A percentile compares a stretch with the other conserved stretches of the same genome.
Conservation (phyloP, 1,140 invertebrate species). For the Drosophila willistoni region DNA sequence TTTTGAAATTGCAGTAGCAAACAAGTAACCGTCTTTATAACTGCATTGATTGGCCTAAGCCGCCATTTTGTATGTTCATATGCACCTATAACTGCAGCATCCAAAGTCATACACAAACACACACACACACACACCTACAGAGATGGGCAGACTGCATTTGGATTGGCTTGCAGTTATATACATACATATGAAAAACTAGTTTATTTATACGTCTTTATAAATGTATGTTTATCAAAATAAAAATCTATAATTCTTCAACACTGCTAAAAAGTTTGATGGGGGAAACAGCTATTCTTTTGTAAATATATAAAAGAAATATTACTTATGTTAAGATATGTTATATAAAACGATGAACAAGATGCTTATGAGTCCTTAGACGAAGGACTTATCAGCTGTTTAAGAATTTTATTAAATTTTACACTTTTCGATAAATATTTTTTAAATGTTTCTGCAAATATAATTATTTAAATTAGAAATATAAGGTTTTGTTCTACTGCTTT, state of each 20-base stretch:
- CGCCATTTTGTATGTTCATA: conserved; percentile 30
- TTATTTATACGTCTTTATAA: background rate
- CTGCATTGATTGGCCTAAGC: background rate
- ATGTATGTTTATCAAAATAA: background rate
- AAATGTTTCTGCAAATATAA: too few relatives aligned
- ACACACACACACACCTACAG: background rate
- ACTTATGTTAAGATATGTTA: too few relatives aligned
- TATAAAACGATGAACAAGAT: too few relatives aligned
- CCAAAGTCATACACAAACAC: conserved; percentile 6
- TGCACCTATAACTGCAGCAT: conserved; percentile 32
- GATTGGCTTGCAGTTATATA: conserved; percentile 45
- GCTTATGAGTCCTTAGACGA: too few relatives aligned
- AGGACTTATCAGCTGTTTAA: too few relatives aligned
- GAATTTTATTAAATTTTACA: too few relatives aligned
- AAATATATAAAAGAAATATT: too few relatives aligned
- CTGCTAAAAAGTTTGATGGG: too few relatives aligned
- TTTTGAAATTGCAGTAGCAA: background rate
- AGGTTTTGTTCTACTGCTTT: background rate
- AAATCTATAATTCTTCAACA: background rate
- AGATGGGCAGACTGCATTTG: conserved; percentile 12
- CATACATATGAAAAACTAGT: conserved; percentile 35
- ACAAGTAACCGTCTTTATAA: background rate
- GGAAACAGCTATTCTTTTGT: too few relatives aligned
- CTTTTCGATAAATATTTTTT: too few relatives aligned
- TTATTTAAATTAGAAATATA: too few relatives aligned